Conservation (phyloP, 2,888 invertebrate species). For the Ophonus ardosiacus region DNA sequence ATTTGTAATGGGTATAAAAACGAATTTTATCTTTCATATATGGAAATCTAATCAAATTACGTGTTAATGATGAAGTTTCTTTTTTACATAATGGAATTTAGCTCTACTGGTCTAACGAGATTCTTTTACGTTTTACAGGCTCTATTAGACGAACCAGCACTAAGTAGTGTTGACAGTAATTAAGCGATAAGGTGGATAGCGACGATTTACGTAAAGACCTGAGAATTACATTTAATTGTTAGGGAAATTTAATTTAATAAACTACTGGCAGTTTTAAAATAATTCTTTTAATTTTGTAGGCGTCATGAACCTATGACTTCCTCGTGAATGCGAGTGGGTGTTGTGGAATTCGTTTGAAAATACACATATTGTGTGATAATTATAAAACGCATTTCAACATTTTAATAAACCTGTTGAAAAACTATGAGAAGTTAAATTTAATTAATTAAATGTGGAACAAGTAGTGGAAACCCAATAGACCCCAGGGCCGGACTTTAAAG, state of each 20-base stretch:
- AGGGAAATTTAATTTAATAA: slow-evolving; percentile 11
- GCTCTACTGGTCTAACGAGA: not conserved
- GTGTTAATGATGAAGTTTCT: too few species aligned
- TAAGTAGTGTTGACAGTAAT: slow-evolving; percentile 10
- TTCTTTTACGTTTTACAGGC: not conserved
- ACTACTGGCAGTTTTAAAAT: slow-evolving; percentile 2
- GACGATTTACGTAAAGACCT: slow-evolving; percentile 16
- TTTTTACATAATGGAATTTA: too few species aligned
- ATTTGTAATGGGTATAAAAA: too few species aligned
- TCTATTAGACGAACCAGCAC: not conserved
- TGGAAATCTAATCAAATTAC: too few species aligned
- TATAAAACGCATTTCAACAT: not conserved
- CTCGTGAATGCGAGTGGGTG: slow-evolving; percentile 5
- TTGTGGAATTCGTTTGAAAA: not conserved
- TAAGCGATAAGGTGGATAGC: slow-evolving; percentile 7
- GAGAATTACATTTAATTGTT: slow-evolving; percentile 8
- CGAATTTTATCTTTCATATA: too few species aligned
- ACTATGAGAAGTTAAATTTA: not conserved
- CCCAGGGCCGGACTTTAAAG: too few species aligned
- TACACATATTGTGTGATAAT: not conserved
- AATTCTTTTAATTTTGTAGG: not conserved
- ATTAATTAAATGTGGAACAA: too few species aligned
- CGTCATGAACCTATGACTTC: not conserved
- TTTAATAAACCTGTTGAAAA: not conserved
- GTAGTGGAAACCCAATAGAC: too few species aligned